Percentiles rank a stretch among this genome's conserved stretches.
Conservation (phyloP, 2,888 invertebrate genomes). For the Rhagonycha lutea region DNA sequence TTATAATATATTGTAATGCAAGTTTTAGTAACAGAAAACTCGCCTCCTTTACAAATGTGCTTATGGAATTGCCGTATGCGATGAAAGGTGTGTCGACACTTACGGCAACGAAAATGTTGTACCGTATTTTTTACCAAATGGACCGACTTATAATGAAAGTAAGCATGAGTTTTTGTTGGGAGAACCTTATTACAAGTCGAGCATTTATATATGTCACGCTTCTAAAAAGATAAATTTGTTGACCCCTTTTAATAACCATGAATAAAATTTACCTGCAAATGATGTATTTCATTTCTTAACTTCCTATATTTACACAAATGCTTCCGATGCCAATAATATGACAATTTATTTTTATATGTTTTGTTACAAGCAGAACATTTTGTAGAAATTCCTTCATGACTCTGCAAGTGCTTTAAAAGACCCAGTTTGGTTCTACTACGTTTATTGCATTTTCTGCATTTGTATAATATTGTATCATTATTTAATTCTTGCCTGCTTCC, state of each 20-base stretch:
- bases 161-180: conserved; percentile 44
- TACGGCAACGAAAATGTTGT: conserved; percentile 35
- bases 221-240: conserved; percentile 32
- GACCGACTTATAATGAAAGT: conserved; percentile 36
- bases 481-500: neutral
- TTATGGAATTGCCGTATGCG: conserved; percentile 31
- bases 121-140: conserved; percentile 36
- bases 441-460: conserved; percentile 32
- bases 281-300: neutral
- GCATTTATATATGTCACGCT: conserved; percentile 50
- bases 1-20: conserved; percentile 26
- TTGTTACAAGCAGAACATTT: conserved; percentile 34
- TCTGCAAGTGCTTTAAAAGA: conserved; percentile 37
- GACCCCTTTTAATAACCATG: neutral
- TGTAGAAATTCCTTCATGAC: conserved; percentile 35
- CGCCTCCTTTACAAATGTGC: conserved; percentile 36
- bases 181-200: conserved; percentile 46
- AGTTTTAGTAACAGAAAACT: conserved; percentile 31
- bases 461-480: conserved; percentile 10
- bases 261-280: neutral
- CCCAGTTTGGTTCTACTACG: conserved; percentile 28
- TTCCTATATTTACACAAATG: conserved; percentile 25
- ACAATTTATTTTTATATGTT: conserved; percentile 32
- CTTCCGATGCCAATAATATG: conserved; percentile 33
- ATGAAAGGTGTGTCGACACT: conserved; percentile 36